Base-by-base conservation (phyloP, 2,888 invertebrate genomes). In the Stenurella melanura region DNA sequence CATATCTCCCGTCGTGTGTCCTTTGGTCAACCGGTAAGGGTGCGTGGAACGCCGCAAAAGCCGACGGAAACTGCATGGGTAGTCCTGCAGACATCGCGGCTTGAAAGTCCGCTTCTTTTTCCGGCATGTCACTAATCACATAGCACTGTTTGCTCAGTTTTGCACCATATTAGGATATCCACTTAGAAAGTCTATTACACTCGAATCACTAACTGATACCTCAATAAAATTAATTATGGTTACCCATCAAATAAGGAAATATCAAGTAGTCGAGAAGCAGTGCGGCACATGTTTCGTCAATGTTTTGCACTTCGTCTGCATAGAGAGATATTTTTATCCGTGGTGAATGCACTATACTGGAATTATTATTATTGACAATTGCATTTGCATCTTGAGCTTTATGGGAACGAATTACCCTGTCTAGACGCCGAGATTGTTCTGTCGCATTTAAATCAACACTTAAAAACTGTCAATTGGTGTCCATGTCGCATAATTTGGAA, bases 1-100 rank as follows among this genome's bases (percentile, higher is more conserved):
- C 87, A 80, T 89, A 89, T 54, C 89, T 84, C 69, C 89, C 89
- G 74, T 89, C 89, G 84, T 89, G 89, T 42, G 89, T 89, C 67
- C 92, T 90, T 85, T 93, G 92, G 87, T 92, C 93, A 83, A 93
- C 92, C 11, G 93, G 92, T 63, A 90, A 83, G 58, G 93, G 92
- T 4, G 92, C 92, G 72, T 92, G 91, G 87, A 92, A 93, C 21
- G 92, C 92, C 90, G 91, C 90, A 81, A 89, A 89, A 70, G 89
- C 89, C 86, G 89, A 89, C 84, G 89, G 89, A 84, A 89, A 89
- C 83, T 89, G 89, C 82, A 89, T 85, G 66, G 89, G 89, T 73
- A 89, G 85, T 82, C 89, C 89, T 81, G 89, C 89, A 80, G 89
- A 89, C 89, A 89, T 89, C 69, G 88, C 88, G 83, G 89, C 86